These are phyloP conservation scores for Epinephelus malabaricus DNA, from an alignment of 2,797 vertebrate genomes.

Conservation along the genomic window DNA sequence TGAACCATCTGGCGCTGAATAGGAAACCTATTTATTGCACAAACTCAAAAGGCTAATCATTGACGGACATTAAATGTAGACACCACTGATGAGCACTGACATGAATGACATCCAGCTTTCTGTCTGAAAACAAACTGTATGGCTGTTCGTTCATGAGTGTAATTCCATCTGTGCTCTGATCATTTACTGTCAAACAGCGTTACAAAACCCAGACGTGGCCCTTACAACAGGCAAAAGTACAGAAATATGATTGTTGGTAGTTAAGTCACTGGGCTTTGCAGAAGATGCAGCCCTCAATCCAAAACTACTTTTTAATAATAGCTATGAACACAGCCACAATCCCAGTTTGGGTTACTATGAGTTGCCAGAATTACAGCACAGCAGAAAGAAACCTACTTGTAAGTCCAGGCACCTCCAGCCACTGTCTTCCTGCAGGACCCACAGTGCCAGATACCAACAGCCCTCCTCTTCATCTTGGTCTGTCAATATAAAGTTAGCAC, in stretches of 20 bases:
- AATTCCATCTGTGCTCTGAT: not conserved
- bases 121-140: not conserved
- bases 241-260: not conserved
- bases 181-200: not conserved
- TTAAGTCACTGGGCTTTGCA: not conserved
- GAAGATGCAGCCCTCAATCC: not conserved
- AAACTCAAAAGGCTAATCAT: not conserved
- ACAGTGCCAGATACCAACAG: conserved; percentile 99
- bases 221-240: not conserved
- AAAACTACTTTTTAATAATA: too few relatives aligned
- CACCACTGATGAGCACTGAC: rapidly evolving
- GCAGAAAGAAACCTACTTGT: conserved; percentile 90
- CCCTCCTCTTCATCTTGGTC: conserved; percentile 99
- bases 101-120: not conserved
- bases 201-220: not conserved
- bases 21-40: not conserved
- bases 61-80: not conserved
- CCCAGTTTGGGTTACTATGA: not conserved
- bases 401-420: conserved; percentile 98
- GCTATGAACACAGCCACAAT: too few relatives aligned
- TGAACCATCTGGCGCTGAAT: not conserved
- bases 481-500: conserved; percentile 59
- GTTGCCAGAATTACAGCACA: not conserved
- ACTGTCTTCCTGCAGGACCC: conserved; percentile 99
- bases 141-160: rapidly evolving